Base-by-base conservation (phyloP, 2,797 vertebrate genomes). In the Onychomys leucogaster region DNA sequence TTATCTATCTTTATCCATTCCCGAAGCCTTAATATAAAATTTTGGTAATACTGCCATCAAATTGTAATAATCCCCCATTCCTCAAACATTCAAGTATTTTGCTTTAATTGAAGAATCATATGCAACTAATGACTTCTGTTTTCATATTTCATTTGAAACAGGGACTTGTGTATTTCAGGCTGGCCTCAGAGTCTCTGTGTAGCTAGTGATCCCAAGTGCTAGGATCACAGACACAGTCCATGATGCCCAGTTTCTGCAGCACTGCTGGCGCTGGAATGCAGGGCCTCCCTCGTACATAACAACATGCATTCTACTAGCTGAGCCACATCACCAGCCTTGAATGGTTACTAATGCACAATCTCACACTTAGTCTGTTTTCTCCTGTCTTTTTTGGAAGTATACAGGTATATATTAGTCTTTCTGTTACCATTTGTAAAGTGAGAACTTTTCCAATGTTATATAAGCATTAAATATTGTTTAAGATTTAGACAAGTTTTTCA, bases 1-100 rank as follows among this genome's bases (percentile, higher is more conserved):
- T 94, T 77, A 80, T 1, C 78, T 77, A 73, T 19, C 13, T 91
- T 86, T 61, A 96, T 43, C 84, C 59, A 46, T 84, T 65, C 57
- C 65, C 78, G 83, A 92, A 94, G 55, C 29, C 46, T 32, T 86
- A 84, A 61, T 81, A n/a, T 96, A 80, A 89, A 91, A 57, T 95
- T 96, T 65, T 84, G 63, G 71, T 90, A 92, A 92, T 95, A 90
- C 89, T 96, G 96, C 95, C 94, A 97, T 91, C 96, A 97, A 88
- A 85, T 96, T 89, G 95, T 96, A 16, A 59, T 96, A 19, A 95
- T 82, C 61, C 27, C 55, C 91, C 9, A 87, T 73, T 88, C 43
- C n/a, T 27, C 71, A n/a, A 71, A 77, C 93, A 83, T 92, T 76
- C 0, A 75, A 65, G 63, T 91, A 43, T 61, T 90, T 88, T 86